Evolutionary conservation across 2,113 vertebrate genomes (phyloP), one percentile per base, ranked within the genome.

Genomic region (Eupsittula cactorum): DNA sequence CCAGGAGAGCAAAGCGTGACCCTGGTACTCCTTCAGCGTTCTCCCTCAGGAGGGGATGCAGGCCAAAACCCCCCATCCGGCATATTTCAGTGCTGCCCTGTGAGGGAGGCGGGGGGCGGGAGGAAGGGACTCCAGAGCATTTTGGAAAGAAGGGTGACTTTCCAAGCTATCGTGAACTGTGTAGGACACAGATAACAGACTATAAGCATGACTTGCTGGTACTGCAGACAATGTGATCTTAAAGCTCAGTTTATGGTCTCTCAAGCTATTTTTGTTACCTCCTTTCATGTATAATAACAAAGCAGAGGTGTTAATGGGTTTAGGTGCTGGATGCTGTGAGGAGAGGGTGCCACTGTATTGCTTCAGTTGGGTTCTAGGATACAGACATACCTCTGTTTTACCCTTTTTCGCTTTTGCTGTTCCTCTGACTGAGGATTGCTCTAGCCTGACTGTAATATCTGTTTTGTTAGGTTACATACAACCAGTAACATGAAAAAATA

Each of bases 11-110:
- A 6, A 78, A 75, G 13, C 20, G 18, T 5, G 11, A 71, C 42
- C 5, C 24, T 8, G 25, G 31, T 39, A 50, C 55, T 75, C 11
- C 0, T 15, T 16, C 1, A 0, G 31, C 46, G 25, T 28, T 88
- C n/a, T 41, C 47, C 46, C 17, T 44, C 1, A 1, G 8, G 29
- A 10, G 2, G 0, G 6, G 27, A 2, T 5, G 19, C 29, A 55
- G 63, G 49, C 46, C 41, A 76, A 52, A 23, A 79, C 44, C 16
- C n/a, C 39, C 27, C 0, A 0, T 15, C 10, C 47, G 19, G 28
- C 7, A 5, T 41, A 41, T 53, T 55, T 82, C 23, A 4, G 16
- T 1, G 29, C 29, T 52, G 62, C 27, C 19, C 29, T 7, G 13
- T 2, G 27, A 35, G 39, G 57, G 50, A 87, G 11, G 23, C 42